These are phyloP conservation scores for Scaptomyza hsui DNA, from an alignment of 1,140 invertebrate species.

Conservation along the genomic window DNA sequence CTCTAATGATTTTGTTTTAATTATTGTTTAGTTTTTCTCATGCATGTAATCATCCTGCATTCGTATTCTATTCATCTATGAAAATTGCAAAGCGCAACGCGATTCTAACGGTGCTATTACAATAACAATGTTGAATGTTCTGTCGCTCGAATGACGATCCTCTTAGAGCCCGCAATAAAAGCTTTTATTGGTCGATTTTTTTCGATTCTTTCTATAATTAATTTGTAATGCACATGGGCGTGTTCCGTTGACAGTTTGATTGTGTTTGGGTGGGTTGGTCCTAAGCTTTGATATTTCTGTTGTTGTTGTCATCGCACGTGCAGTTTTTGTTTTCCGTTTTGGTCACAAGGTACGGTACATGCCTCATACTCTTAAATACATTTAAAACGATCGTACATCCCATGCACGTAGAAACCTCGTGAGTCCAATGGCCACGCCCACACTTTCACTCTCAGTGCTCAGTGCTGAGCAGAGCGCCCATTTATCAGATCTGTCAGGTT, in stretches of 20 bases:
- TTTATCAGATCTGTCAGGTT: not conserved
- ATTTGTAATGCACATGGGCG: constrained; percentile 56
- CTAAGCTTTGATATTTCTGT: constrained; percentile 7
- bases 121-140: constrained; percentile 4
- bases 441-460: constrained; percentile 30
- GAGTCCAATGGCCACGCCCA: constrained; percentile 21
- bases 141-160: constrained; percentile 16
- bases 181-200: constrained; percentile 27
- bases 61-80: constrained; percentile 57
- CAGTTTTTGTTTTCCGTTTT: constrained; percentile 27
- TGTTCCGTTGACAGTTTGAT: constrained; percentile 47
- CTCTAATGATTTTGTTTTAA: constrained; percentile 17
- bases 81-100: constrained; percentile 42
- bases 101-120: constrained; percentile 42
- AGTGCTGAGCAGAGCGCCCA: constrained; percentile 3
- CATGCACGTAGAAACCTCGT: constrained; percentile 1
- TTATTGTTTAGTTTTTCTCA: constrained; percentile 58
- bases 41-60: constrained; percentile 55
- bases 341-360: constrained; percentile 26
- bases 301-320: constrained; percentile 55
- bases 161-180: constrained; percentile 41
- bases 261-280: constrained; percentile 27
- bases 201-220: constrained; percentile 16
- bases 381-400: constrained; percentile 9
- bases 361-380: not conserved